phyloP scores from a whole-genome alignment of 2,113 vertebrate species.

The Theristicus caerulescens region DNA sequence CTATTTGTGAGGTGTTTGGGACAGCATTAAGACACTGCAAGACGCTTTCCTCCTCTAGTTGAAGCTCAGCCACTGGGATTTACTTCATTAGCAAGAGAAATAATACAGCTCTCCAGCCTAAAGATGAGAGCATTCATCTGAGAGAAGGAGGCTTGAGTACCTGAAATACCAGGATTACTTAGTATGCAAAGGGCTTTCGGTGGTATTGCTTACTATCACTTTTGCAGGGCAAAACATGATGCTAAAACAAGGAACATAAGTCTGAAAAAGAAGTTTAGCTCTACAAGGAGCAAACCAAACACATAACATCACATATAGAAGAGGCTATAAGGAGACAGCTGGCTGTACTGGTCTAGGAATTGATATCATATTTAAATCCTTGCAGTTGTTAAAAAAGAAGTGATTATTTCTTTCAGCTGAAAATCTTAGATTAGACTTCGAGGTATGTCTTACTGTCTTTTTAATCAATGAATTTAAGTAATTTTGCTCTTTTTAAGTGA shows the following conservation, averaged over 20 bases:
- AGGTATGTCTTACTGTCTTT: neutral
- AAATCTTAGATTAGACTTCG: neutral
- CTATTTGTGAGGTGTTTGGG: neutral
- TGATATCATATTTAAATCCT: neutral
- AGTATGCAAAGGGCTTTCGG: neutral
- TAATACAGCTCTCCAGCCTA: neutral
- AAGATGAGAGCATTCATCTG: neutral
- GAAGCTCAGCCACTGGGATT: neutral
- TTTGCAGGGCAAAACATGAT: neutral
- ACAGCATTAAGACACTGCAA: neutral
- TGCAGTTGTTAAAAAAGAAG: neutral
- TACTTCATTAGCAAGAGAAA: neutral
- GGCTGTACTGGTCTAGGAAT: neutral
- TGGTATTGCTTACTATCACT: neutral
- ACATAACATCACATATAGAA: neutral
- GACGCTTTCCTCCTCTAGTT: neutral
- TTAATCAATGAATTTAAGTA: neutral
- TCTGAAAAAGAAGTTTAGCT: neutral
- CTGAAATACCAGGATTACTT: neutral
- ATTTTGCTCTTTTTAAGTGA: neutral
- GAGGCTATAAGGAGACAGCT: neutral
- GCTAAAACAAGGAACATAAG: neutral
- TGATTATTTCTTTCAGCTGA: neutral
- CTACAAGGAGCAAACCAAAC: neutral
- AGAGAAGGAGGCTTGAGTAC: neutral